Base-by-base conservation (phyloP, 2,888 invertebrate genomes). In the Ochropacha duplaris region DNA sequence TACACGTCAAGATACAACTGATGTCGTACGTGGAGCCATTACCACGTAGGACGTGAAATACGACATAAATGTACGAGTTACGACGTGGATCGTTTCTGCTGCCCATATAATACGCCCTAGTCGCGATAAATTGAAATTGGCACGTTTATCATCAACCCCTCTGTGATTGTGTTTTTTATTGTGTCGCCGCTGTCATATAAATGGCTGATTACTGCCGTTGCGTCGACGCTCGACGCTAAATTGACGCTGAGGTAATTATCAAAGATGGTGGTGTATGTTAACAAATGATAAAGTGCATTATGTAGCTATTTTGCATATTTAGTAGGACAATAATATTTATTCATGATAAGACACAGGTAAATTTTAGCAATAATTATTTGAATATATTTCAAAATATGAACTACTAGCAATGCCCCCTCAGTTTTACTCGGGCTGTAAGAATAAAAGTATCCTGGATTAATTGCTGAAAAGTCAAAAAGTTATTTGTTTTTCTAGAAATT, bases 101-200 rank as follows among this genome's bases (percentile, higher is more conserved):
- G 81, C 73, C 81, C 84, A 78, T 83, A 83, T 86, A 87, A 87
- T 79, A 79, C 72, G 81, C 73, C 73, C 70, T 78, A 72, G 78
- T 76, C 76, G 77, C 83, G 80, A 86, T 86, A 85, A 86, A 88
- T 87, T 87, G 87, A 87, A 86, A 87, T 82, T 83, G 86, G 75
- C 77, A 80, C 81, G 73, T 85, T 82, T 84, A 84, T 84, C 86
- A 84, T 84, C 83, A 68, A 76, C 76, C 74, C 68, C 71, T 64
- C 75, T 68, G 81, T 83, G 88, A 87, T 87, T 86, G 82, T 81
- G 63, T 83, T 81, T 80, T 85, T 82, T 85, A 79, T 80, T 74
- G 72, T 70, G 68, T 66, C 71, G 58, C 44, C 44, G 51, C 58
- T 70, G 64, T 73, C 69, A 60, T 69, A 60, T 72, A 73, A 70